These are phyloP conservation scores for Zaprionus inermis DNA, from an alignment of 1,140 invertebrate species.

Conservation along the genomic window DNA sequence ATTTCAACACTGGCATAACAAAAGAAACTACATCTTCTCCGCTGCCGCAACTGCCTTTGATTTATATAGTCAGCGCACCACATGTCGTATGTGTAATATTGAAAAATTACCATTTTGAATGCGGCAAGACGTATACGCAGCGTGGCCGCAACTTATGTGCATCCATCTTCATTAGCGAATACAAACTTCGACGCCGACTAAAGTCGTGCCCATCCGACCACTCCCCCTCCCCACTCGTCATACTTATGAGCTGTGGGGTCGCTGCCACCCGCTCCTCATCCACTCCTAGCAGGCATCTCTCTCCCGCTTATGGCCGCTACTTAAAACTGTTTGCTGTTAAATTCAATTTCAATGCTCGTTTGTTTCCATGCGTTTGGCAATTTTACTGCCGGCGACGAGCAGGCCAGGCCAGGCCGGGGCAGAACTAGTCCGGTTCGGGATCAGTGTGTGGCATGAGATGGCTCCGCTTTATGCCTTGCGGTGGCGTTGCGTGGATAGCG, in stretches of 20 bases:
- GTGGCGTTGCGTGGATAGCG: conserved; percentile 47
- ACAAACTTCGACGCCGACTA: conserved; percentile 63
- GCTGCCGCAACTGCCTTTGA: conserved; percentile 14
- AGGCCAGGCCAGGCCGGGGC: background rate
- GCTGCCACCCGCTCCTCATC: background rate
- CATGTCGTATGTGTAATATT: conserved; percentile 61
- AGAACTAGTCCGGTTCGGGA: background rate
- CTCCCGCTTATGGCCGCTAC: conserved; percentile 45
- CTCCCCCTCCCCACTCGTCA: background rate
- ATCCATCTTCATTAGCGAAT: conserved; percentile 77
- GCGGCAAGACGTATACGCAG: conserved; percentile 60
- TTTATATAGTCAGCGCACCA: conserved; percentile 22
- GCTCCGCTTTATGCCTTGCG: conserved; percentile 70
- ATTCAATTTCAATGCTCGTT: conserved; percentile 82
- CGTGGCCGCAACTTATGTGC: conserved; percentile 52
- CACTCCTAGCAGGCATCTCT: background rate
- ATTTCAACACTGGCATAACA: background rate
- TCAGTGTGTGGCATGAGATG: conserved; percentile 25
- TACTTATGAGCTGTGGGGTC: conserved; percentile 32
- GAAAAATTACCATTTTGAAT: conserved; percentile 72
- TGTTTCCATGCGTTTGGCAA: conserved; percentile 70
- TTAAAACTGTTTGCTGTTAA: conserved; percentile 82
- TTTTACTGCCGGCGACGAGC: conserved; percentile 43
- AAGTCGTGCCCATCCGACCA: conserved; percentile 22
- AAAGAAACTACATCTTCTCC: background rate